Evolutionary conservation across 2,113 vertebrate species (phyloP), one percentile per base, ranked within the genome.

Genomic region (Phycodurus eques): DNA sequence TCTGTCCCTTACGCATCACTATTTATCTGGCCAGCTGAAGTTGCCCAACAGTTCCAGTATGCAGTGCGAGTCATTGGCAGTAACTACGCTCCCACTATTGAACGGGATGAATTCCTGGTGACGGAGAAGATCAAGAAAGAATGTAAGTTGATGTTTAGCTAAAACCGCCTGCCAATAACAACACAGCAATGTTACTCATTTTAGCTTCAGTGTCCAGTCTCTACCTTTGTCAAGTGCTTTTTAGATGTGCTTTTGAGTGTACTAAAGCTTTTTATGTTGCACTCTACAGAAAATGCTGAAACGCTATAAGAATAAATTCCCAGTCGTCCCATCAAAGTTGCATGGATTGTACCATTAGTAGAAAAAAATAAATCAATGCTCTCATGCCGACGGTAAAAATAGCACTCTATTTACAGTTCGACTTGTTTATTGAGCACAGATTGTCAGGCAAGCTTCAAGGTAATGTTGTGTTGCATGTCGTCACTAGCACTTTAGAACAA

Each of bases 121-220:
- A 95, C 95, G 0, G 98, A 99, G 89, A 99, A 98, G 88, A 98
- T 99, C 85, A 99, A 98, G 90, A 99, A 99, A 90, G 98, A 99
- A 80, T 70, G 98, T 99, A 91, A 80, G 96, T 95, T 11, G 10
- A 20, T 5, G 39, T 7, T 63, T 14, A 7, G 51, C 12, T 2
- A 22, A 31, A 31, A 17, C 10, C 15, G 1, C 46, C 33, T 7
- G 6, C 17, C n/a, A 39, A 17, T 51, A 31, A 57, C 12, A 33
- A 20, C 10, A 42, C 44, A 22, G 6, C 54, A 1, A 8, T 2
- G 8, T 54, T 43, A 19, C 61, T 63, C 66, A 27, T 3, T 62
- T 42, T 20, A 10, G 15, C 43, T 22, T 46, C 47, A 33, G 0
- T 57, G 4, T 59, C 15, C 1, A 2, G 33, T 53, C 46, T 53